A percentile compares a stretch with the other conserved stretches of the same genome.
phyloP scores from a whole-genome alignment of 2,888 invertebrate genomes.

The Branchellion lobata region DNA sequence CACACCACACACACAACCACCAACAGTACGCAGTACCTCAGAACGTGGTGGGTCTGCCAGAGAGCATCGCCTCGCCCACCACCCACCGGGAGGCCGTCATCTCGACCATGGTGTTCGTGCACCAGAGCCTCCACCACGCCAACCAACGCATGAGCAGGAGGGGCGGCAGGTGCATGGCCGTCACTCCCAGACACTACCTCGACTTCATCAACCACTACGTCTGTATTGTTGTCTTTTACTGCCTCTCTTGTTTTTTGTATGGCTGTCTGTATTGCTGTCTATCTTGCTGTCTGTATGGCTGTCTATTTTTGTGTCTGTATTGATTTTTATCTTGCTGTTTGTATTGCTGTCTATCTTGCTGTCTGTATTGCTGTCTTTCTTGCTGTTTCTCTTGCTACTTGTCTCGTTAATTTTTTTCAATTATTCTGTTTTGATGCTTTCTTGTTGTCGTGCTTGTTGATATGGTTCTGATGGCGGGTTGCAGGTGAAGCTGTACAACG shows the following conservation, averaged over 20 bases:
- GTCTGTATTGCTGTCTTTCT: no score
- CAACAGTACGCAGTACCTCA: conserved; percentile 79
- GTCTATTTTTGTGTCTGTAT: not conserved
- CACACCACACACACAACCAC: no score
- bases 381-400: no score
- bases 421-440: no score
- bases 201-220: conserved; percentile 99
- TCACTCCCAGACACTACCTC: conserved; percentile 94
- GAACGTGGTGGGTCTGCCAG: conserved; percentile 73
- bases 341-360: no score
- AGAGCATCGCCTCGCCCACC: conserved; percentile 67
- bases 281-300: not conserved
- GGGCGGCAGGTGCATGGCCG: conserved; percentile 92
- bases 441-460: no score
- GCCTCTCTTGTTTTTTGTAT: not conserved
- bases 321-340: not conserved
- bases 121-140: conserved; percentile 92
- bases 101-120: conserved; percentile 96
- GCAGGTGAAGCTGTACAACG: conserved; percentile 83
- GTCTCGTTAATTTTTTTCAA: no score
- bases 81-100: conserved; percentile 93
- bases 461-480: no score
- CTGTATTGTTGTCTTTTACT: conserved; percentile 55
- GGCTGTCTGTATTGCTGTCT: no score
- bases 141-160: conserved; percentile 84